Percentiles rank a stretch among this genome's conserved stretches.
These are phyloP conservation scores for Platysteira castanea DNA, from an alignment of 2,113 vertebrate genomes.

Conservation along the genomic window DNA sequence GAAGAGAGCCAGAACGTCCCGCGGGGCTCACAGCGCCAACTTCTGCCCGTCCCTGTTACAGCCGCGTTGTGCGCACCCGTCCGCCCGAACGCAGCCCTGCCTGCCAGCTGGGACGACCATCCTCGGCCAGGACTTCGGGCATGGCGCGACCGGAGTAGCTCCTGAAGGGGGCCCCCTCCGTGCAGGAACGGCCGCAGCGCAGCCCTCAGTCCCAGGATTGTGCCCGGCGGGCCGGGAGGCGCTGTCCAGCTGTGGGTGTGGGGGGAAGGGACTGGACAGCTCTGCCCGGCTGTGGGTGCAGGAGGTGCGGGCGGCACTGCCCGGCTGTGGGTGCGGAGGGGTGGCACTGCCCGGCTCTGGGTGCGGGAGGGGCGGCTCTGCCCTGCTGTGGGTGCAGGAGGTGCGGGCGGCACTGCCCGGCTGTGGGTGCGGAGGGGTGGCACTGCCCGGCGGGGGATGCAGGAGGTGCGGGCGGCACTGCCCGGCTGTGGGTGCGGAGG, in stretches of 20 bases:
- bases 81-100: not conserved
- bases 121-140: not conserved
- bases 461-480: not conserved
- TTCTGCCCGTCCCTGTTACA: not conserved
- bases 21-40: not conserved
- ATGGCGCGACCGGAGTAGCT: too few relatives aligned
- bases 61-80: fast-evolving
- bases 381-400: too few relatives aligned
- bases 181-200: too few relatives aligned
- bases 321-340: not conserved
- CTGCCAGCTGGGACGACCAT: not conserved
- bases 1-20: not conserved
- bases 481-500: not conserved
- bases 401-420: not conserved
- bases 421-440: too few relatives aligned
- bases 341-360: too few relatives aligned
- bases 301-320: too few relatives aligned
- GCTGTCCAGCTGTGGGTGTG: too few relatives aligned
- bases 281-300: not conserved
- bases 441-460: not conserved
- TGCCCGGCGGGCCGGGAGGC: not conserved
- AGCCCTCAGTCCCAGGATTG: not conserved
- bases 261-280: too few relatives aligned
- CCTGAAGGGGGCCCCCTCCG: fast-evolving
- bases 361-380: fast-evolving